Percentiles rank a stretch among this genome's conserved stretches.
Conservation (phyloP, 2,113 vertebrate genomes). For the Phylloscopus trochiloides region DNA sequence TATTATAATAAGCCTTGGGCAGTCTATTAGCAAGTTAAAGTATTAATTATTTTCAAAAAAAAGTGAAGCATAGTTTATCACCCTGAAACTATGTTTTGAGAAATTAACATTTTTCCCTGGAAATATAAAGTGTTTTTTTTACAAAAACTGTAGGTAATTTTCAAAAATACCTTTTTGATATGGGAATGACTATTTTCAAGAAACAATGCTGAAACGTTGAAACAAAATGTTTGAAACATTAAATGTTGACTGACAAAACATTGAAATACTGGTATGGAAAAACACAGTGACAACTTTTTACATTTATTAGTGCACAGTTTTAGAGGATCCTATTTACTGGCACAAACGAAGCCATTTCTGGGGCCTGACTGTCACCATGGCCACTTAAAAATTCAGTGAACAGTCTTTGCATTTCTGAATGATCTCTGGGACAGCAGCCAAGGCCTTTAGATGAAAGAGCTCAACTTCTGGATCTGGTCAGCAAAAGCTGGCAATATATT, state of each 20-base stretch:
- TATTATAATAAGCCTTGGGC: not conserved
- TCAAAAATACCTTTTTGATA: not conserved
- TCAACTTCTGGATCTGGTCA: not conserved
- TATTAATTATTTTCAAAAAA: not conserved
- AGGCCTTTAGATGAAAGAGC: not conserved
- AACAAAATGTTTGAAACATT: not conserved
- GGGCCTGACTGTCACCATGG: not conserved
- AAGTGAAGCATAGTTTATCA: not conserved
- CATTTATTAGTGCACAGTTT: not conserved
- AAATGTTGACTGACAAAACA: not conserved
- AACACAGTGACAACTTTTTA: not conserved
- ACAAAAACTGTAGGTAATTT: not conserved
- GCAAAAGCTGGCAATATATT: not conserved
- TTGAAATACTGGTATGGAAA: not conserved
- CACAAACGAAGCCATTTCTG: not conserved
- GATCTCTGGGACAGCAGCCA: conserved; percentile 26
- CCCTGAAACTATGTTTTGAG: not conserved
- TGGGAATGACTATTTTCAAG: not conserved
- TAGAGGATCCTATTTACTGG: not conserved
- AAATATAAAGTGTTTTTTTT: not conserved
- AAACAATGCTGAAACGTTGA: not conserved
- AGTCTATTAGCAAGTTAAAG: not conserved
- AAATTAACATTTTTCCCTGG: not conserved
- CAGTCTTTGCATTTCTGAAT: not conserved
- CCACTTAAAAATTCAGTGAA: not conserved